A percentile compares a stretch with the other conserved stretches of the same genome.
Conservation (phyloP, 1,140 invertebrate species). For the Anastrepha ludens region DNA sequence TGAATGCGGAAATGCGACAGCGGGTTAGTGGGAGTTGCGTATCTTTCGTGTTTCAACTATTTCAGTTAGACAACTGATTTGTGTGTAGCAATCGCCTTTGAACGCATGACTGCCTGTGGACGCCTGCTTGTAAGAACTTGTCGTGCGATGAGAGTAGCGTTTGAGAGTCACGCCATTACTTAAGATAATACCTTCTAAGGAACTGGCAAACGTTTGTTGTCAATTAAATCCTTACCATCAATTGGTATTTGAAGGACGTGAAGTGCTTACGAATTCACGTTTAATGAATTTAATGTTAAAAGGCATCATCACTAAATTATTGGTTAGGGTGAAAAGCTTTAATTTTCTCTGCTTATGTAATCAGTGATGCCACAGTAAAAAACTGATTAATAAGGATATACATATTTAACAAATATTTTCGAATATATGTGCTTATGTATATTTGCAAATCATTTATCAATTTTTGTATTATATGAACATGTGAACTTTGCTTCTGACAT, state of each 20-base stretch:
- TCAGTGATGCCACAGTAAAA: too few species aligned
- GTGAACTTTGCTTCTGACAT: not conserved
- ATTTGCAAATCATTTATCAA: not conserved
- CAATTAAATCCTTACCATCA: not conserved
- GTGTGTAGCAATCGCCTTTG: too few species aligned
- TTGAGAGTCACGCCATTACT: not conserved
- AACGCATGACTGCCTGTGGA: not conserved
- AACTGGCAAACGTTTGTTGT: not conserved
- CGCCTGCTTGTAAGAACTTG: not conserved
- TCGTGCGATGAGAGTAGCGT: not conserved
- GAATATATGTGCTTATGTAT: too few species aligned
- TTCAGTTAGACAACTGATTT: not conserved
- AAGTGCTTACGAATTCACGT: not conserved
- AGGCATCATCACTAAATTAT: too few species aligned
- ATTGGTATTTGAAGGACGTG: not conserved
- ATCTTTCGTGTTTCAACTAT: too few species aligned
- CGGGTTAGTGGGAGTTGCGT: not conserved
- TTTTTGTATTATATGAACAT: not conserved
- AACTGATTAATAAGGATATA: too few species aligned
- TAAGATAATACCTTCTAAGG: not conserved
- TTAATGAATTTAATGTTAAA: not conserved
- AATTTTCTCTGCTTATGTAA: too few species aligned
- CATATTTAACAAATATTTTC: too few species aligned
- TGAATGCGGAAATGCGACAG: not conserved
- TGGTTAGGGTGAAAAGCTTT: too few species aligned